phyloP scores from a whole-genome alignment of 37 sponge, comb jelly and placozoan genomes.

The Halichondria panicea region DNA sequence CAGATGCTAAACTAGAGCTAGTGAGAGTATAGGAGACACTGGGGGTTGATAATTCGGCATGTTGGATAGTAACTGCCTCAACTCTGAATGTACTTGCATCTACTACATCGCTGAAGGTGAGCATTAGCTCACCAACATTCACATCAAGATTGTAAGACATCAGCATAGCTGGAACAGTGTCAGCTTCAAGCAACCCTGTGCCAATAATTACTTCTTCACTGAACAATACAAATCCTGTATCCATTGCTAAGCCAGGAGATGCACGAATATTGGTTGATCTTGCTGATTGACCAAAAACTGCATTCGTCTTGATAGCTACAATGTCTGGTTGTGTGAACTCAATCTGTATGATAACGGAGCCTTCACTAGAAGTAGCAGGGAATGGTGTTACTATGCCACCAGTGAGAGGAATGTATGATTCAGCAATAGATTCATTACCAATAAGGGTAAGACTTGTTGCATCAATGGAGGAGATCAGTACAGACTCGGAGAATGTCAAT shows the following conservation, averaged over 20 bases:
- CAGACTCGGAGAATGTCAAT: conserved; percentile 76
- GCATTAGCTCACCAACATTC: conserved; percentile 64
- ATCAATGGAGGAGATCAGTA: conserved; percentile 46
- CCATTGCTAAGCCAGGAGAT: conserved; percentile 37
- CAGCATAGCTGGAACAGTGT: conserved; percentile 38
- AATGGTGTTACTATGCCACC: conserved; percentile 67
- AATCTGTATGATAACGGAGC: conserved; percentile 49
- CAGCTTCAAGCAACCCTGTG: conserved; percentile 27
- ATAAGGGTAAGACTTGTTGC: conserved; percentile 28
- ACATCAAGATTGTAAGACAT: conserved; percentile 73
- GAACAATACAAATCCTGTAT: conserved; percentile 44
- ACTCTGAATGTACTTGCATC: conserved; percentile 60
- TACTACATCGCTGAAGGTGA: conserved; percentile 86
- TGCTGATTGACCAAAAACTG: conserved; percentile 24
- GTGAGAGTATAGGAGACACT: conserved; percentile 54
- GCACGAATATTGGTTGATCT: conserved; percentile 48
- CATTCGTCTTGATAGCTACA: conserved; percentile 65
- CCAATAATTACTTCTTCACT: conserved; percentile 3
- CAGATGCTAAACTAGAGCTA: conserved; percentile 40
- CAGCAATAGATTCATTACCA: conserved; percentile 28
- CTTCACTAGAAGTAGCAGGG: conserved; percentile 30
- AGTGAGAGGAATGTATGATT: conserved; percentile 50
- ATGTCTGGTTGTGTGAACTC: conserved; percentile 73
- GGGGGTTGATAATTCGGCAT: conserved; percentile 18
- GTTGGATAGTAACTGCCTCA: conserved; percentile 65